phyloP scores from a whole-genome alignment of 2,888 invertebrate genomes.

The Pandemis cinnamomeana region DNA sequence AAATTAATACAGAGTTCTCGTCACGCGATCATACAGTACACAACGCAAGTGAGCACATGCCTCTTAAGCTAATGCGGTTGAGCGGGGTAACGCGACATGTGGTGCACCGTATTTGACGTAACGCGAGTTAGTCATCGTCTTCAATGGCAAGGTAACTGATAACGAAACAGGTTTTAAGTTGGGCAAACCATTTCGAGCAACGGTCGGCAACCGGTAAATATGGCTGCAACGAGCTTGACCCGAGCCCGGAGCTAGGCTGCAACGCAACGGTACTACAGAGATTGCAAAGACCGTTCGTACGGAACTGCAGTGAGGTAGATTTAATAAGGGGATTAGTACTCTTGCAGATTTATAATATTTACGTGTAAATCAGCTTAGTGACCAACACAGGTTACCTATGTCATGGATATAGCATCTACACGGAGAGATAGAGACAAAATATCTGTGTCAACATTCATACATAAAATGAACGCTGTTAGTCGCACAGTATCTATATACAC shows the following conservation, averaged over 20 bases:
- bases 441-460: not conserved
- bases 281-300: conserved; percentile 32
- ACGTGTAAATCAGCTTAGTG: conserved; percentile 1
- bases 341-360: not conserved
- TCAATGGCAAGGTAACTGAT: conserved; percentile 77
- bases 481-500: not conserved
- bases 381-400: not conserved
- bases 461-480: not conserved
- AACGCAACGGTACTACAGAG: conserved; percentile 38
- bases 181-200: conserved; percentile 55
- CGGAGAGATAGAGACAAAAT: no score
- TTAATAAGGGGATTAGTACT: not conserved
- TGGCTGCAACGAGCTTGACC: conserved; percentile 32
- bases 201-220: conserved; percentile 55
- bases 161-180: conserved; percentile 69
- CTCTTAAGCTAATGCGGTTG: conserved; percentile 8
- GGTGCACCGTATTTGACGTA: conserved; percentile 38
- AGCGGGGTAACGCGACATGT: conserved; percentile 4
- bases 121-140: conserved; percentile 66
- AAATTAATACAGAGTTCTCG: conserved; percentile 48
- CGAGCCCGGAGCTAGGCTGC: not conserved
- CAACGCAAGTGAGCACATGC: conserved; percentile 8
- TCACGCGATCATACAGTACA: conserved; percentile 49
- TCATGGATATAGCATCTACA: not conserved
- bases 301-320: conserved; percentile 12